Evolutionary conservation across 2,888 invertebrate genomes (phyloP), one percentile per base, ranked within the genome.

Genomic region (Lasioglossum malachurum): DNA sequence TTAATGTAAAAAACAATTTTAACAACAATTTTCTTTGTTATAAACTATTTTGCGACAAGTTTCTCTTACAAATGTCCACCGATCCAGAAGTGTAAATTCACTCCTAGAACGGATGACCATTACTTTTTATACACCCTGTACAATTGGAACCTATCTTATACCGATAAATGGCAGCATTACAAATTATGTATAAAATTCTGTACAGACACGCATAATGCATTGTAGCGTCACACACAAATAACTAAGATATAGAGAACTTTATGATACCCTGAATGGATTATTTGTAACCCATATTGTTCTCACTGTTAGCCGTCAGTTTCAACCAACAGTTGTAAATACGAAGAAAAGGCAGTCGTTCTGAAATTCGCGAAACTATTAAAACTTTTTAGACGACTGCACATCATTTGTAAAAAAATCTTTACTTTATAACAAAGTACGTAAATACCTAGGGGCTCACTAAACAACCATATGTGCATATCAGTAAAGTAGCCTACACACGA

Each of bases 101-200:
- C 35, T 35, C 35, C 35, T 35, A 4, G 4, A 35, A 35, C 35
- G 35, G 35, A 35, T 35, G 35, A 35, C 4, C 35, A 35, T 35
- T 35, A 35, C 35, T 35, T 35, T 35, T 35, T 35, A 35, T 35
- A 35, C 75, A 41, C 67, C 92, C 88, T 92, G 72, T 89, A 92
- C 89, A 91, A 82, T 78, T 86, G 80, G 16, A 88, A 89, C 75
- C 73, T 82, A 82, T 87, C 79, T 84, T 87, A 82, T 69, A 88
- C 83, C 80, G 79, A 72, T 85, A 90, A 89, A 89, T 89, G 88
- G 88, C 88, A 91, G 90, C 91, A 80, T 92, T 88, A 89, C 87
- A 81, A 75, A 87, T 92, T 84, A 84, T 81, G 79, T 92, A 91
- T 85, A 91, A 92, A 91, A 90, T 84, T 83, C 75, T 84, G 80